Conservation (phyloP, 2,888 invertebrate species). For the Volucella inflata region DNA sequence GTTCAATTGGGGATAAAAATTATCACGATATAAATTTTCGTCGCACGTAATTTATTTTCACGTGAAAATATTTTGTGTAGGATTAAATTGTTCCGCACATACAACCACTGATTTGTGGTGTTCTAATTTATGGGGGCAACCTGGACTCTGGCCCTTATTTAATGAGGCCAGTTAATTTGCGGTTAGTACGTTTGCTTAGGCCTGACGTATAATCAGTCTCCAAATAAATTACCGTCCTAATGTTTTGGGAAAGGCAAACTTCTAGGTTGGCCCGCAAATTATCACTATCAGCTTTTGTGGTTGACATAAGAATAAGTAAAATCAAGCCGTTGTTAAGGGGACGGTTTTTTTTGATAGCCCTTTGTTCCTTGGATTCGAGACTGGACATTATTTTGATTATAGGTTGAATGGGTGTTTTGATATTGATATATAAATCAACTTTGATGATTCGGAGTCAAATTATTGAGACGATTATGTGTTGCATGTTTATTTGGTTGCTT, state of each 20-base stretch:
- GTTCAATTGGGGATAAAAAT: no score
- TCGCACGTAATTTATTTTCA: not conserved
- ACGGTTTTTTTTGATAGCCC: not conserved
- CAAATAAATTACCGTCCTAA: constrained; percentile 27
- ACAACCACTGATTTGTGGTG: constrained; percentile 2
- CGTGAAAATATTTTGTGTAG: not conserved
- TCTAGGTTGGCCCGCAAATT: constrained; percentile 23
- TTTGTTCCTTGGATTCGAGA: not conserved
- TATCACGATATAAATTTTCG: not conserved
- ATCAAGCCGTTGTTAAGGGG: not conserved
- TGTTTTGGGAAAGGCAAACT: constrained; percentile 17
- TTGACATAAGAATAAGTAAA: constrained; percentile 3
- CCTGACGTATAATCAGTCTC: constrained; percentile 10
- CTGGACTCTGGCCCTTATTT: constrained; percentile 5
- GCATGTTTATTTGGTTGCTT: no score
- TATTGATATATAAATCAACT: no score
- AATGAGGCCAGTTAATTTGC: constrained; percentile 20
- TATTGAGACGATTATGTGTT: no score
- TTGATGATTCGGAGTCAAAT: no score
- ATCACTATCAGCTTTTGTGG: constrained; percentile 22
- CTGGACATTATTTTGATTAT: constrained; percentile 9
- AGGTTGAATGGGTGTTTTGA: not conserved
- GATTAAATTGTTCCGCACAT: not conserved
- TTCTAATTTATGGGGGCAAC: constrained; percentile 10
- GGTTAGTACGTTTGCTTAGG: constrained; percentile 2